Base-by-base conservation (phyloP, 2,797 vertebrate genomes). In the Odontamblyopus rebecca region DNA sequence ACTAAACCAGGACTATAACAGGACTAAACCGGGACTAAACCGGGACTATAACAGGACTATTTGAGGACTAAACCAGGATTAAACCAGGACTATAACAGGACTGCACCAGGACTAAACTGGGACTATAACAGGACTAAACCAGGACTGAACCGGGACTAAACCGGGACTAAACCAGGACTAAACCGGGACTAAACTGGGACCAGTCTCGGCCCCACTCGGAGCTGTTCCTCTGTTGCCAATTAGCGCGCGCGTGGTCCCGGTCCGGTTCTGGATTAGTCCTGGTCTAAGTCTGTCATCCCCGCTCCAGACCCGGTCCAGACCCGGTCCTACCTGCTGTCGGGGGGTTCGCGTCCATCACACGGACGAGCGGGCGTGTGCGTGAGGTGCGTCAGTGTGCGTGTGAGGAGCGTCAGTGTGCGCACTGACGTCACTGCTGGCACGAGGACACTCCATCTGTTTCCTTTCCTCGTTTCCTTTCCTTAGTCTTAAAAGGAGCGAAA, bases 381-480 rank as follows among this genome's bases (percentile, higher is more conserved):
- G 23, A n/a, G 0, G 44, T 18, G 26, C 30, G 30, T 50, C 23
- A 23, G 23, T n/a, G n/a, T n/a, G n/a, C n/a, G 26, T 27, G 0
- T 51, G 26, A 59, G 23, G 56, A 59, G 26, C 56, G 56, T 59
- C 56, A 59, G 29, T 74, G 61, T 60, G 76, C 59, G 66, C 54
- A 30, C 61, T 87, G 82, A 87, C 89, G 59, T 61, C 59, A 61
- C 54, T 27, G n/a, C 54, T 26, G 54, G 54, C 54, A 57, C 54
- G 5, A 57, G 54, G 54, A 57, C n/a, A 23, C 53, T 57, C 54
- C 54, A 57, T 57, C 54, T 57, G 54, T 57, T n/a, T 54, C 54
- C 54, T 26, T 9, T 12, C 44, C 44, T 48, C 41, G 12, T 3
- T 1, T 44, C 41, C 41, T 44, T 44, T 15, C 41, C 41, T 44